Evolutionary conservation across 2,113 vertebrate genomes (phyloP), one percentile per base, ranked within the genome.

Genomic region (Climacteris rufus): DNA sequence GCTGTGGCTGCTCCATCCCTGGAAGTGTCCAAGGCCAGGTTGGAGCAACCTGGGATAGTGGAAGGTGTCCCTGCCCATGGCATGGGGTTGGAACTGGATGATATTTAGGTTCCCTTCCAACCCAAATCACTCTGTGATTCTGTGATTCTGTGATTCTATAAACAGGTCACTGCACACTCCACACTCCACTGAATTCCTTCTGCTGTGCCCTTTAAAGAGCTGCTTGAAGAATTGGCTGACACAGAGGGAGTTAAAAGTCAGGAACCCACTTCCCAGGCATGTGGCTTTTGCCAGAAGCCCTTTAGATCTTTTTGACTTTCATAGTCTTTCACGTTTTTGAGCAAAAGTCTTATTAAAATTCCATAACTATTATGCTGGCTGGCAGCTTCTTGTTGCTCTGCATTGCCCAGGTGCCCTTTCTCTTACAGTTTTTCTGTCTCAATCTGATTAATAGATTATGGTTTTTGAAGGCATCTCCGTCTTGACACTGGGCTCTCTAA

Each of bases 21-120:
- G 79, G 6, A 10, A 69, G 10, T 61, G 63, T 1, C 47, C 54
- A 35, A 47, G 21, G 11, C 16, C n/a, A 35, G 40, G 10, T 0
- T 42, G 53, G 40, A 83, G 8, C 6, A 16, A 0, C 10, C 70
- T 76, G 47, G 35, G 15, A 0, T 0, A 3, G 25, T 33, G 47
- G 30, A 13, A 69, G 5, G 1, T 27, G 47, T 47, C 30, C 45
- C 20, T 89, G 54, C 9, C 10, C n/a, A 7, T 13, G 39, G n/a
- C 24, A 76, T 25, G 3, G 15, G 6, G 4, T 3, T 27, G 31
- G 31, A 78, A 70, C 35, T 22, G 24, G 35, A 37, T 77, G 20
- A 13, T 61, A 35, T 83, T 83, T 83, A 54, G 24, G 12, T 42
- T 77, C 15, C 30, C 40, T 49, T 69, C 49, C 40, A 56, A 49